Evolutionary conservation across 2,113 vertebrate species (phyloP), one percentile per base, ranked within the genome.

Genomic region (Lophotis ruficrista): DNA sequence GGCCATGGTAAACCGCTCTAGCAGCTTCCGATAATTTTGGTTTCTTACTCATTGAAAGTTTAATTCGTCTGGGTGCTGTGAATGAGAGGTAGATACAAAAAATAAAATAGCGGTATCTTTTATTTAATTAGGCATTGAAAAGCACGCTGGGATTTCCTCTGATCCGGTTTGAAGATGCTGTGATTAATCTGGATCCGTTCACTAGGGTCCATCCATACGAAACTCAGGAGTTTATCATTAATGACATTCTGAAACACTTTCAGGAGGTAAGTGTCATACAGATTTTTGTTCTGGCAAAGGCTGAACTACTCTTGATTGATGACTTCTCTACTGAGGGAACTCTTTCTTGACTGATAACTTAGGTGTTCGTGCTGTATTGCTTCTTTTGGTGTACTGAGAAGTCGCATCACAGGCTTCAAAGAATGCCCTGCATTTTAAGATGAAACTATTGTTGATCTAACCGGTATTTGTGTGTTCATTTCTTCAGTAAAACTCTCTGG

Each of bases 131-230:
- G 99, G 98, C 98, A 38, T 83, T 99, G 90, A 99, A 99, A 96
- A 99, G 99, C 61, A 99, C 98, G 0, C 95, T 99, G 96, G 99
- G 99, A 10, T 99, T 99, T 60, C 99, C 99, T 35, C 94, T 99
- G 38, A 98, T 99, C 87, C 98, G 99, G 5, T 99, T 99, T 95
- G 99, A 99, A 96, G 99, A 99, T 17, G 99, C 99, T 4, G 98
- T 99, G 96, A 99, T 99, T 86, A 98, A 99, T 93, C 98, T 99
- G 98, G 99, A 99, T 86, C 99, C 99, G 2, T 99, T 99, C 95
- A 99, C 99, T 51, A 97, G 99, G 58, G 99, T 99, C 10, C 99
- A 99, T 93, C 99, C 99, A 0, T 99, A 99, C 14, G 99, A 99
- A 98, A 99, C 99, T 19, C 98, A 99, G 96, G 99, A 99, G 72